phyloP scores from a whole-genome alignment of 2,113 vertebrate genomes.

The Columba livia region DNA sequence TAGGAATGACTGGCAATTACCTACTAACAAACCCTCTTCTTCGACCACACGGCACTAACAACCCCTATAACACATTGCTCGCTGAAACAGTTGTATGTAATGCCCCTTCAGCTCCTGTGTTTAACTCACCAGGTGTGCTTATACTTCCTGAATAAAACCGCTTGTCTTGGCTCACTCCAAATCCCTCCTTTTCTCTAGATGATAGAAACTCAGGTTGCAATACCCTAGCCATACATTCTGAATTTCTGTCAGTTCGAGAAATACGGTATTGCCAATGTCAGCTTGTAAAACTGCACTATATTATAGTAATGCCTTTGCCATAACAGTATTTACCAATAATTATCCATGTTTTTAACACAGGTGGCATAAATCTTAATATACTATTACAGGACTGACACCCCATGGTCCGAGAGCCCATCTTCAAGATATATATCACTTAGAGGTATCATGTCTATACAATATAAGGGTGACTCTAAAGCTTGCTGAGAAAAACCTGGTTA shows the following conservation, averaged over 20 bases:
- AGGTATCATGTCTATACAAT: slow-evolving; percentile 85
- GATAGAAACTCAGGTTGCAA: slow-evolving; percentile 52
- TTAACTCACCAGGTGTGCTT: slow-evolving; percentile 99
- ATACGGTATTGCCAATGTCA: slow-evolving; percentile 68
- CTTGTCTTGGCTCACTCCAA: slow-evolving; percentile 66
- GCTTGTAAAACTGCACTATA: slow-evolving; percentile 88
- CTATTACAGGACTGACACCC: slow-evolving; percentile 88
- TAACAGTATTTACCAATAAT: slow-evolving; percentile 81
- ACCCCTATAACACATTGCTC: slow-evolving; percentile 99
- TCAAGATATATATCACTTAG: slow-evolving; percentile 86
- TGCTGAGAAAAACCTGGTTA: slow-evolving; percentile 72
- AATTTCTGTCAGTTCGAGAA: slow-evolving; percentile 64
- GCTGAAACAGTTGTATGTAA: slow-evolving; percentile 99
- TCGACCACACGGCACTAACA: slow-evolving; percentile 99
- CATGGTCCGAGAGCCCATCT: slow-evolving; percentile 85
- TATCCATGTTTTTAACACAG: slow-evolving; percentile 87
- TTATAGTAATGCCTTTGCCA: slow-evolving; percentile 81
- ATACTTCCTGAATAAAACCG: slow-evolving; percentile 79
- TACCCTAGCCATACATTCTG: slow-evolving; percentile 26
- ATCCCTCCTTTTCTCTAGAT: slow-evolving; percentile 65
- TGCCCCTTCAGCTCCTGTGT: slow-evolving; percentile 97
- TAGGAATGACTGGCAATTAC: slow-evolving; percentile 99
- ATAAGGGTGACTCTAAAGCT: slow-evolving; percentile 77
- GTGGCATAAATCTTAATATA: slow-evolving; percentile 91
- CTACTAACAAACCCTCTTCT: slow-evolving; percentile 99